These are phyloP conservation scores for Leucopsar rothschildi DNA, from an alignment of 2,113 vertebrate genomes.

Conservation along the genomic window DNA sequence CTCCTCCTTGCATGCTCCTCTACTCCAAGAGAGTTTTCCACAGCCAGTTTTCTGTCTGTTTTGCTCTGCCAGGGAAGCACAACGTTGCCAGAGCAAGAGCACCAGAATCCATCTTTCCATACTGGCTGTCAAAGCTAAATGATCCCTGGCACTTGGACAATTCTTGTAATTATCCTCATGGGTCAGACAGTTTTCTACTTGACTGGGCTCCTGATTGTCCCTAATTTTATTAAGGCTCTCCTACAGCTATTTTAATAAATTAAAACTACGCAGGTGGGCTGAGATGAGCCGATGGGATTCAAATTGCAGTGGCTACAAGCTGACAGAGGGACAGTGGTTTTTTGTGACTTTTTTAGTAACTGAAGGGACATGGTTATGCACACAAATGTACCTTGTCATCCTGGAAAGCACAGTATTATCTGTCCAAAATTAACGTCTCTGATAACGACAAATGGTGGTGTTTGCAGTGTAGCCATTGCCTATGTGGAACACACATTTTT, in stretches of 20 bases:
- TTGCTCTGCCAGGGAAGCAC: neutral
- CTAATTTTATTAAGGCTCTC: conserved; percentile 12
- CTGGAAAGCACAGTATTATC: neutral
- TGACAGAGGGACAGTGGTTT: neutral
- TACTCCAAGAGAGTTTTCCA: neutral
- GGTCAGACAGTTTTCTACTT: neutral
- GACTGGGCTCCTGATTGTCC: conserved; percentile 1
- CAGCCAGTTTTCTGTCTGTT: neutral
- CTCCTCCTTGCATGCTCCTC: neutral
- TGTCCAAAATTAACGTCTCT: neutral
- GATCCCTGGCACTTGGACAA: neutral
- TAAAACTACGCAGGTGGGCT: neutral
- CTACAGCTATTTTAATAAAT: conserved; percentile 9
- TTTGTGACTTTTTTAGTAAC: neutral
- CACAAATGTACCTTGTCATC: neutral
- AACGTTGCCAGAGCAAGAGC: neutral
- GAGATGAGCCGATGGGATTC: neutral
- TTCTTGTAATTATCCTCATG: neutral
- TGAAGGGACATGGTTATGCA: neutral
- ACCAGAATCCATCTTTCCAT: conserved; percentile 10
- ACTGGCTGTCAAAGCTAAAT: neutral
- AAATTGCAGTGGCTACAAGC: neutral
- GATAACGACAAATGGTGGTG: neutral
- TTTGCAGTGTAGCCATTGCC: neutral
- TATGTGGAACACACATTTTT: neutral